Evolutionary conservation across 2,113 vertebrate species (phyloP).

Genomic region (Lanius collurio): DNA sequence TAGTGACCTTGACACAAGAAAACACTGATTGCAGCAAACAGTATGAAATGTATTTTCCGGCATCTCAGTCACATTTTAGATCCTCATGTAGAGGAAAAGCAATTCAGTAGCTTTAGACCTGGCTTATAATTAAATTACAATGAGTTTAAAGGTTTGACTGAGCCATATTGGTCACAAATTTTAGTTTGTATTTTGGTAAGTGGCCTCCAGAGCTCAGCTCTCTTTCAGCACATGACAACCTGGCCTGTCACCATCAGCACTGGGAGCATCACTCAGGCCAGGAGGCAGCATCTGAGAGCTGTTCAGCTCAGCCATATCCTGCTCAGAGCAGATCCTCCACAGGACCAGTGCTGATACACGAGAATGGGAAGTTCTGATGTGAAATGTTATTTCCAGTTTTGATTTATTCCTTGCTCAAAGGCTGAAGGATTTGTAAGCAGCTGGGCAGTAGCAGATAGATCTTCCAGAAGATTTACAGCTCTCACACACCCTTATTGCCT

Average conservation of each 20-base stretch:
- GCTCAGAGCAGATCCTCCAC: background rate
- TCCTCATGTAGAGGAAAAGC: background rate
- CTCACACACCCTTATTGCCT: background rate
- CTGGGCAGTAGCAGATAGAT: background rate
- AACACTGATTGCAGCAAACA: background rate
- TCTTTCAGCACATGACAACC: rapidly evolving
- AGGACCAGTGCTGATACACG: rapidly evolving
- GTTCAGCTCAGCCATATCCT: background rate
- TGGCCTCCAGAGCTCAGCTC: background rate
- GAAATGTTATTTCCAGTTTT: background rate
- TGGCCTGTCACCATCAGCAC: background rate
- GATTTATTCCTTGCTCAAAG: background rate
- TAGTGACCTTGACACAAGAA: background rate
- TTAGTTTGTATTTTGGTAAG: background rate
- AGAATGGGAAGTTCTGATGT: background rate
- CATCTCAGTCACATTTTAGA: background rate
- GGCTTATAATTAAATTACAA: background rate
- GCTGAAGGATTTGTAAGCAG: background rate
- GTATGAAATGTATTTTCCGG: background rate
- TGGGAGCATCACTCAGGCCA: background rate
- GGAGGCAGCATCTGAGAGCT: background rate
- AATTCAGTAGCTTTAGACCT: background rate
- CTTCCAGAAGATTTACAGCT: background rate
- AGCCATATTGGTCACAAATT: background rate
- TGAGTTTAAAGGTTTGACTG: background rate